Conservation (phyloP, 2,888 invertebrate species). For the Rhingia rostrata region DNA sequence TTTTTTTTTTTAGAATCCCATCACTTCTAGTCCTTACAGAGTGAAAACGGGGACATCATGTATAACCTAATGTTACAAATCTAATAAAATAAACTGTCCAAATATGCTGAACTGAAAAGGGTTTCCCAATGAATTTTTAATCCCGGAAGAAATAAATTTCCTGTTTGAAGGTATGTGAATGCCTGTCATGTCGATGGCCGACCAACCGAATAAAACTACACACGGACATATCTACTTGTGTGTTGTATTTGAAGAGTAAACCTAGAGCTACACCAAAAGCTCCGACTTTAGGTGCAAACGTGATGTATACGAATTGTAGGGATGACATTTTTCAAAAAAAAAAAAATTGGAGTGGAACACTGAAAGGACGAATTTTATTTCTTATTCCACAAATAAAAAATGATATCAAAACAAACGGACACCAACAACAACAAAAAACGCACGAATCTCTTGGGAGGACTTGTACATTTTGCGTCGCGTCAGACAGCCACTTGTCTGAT, state of each 20-base stretch:
- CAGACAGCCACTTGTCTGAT: constrained; percentile 75
- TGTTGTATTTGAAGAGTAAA: neutral
- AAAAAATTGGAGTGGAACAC: constrained; percentile 1
- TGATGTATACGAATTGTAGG: neutral
- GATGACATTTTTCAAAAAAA: neutral
- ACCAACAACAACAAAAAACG: too few species aligned
- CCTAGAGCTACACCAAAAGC: neutral
- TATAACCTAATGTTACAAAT: constrained; percentile 58
- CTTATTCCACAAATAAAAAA: constrained; percentile 1
- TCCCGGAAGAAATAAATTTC: constrained; percentile 59
- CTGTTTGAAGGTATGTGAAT: constrained; percentile 49
- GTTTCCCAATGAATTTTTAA: constrained; percentile 64
- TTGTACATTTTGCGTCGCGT: constrained; percentile 69
- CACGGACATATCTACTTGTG: constrained; percentile 5
- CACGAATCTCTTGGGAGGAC: constrained; percentile 54
- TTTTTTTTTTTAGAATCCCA: constrained; percentile 22
- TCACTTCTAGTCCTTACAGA: neutral
- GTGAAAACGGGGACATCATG: constrained; percentile 39
- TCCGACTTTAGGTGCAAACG: constrained; percentile 4
- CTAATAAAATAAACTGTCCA: constrained; percentile 66
- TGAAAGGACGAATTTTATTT: neutral
- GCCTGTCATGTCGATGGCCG: constrained; percentile 51
- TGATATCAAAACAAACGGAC: constrained; percentile 24
- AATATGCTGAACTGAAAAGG: constrained; percentile 60
- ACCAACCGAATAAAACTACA: constrained; percentile 44